These are phyloP conservation scores for Bombus huntii DNA, from an alignment of 1,140 invertebrate species.

Conservation along the genomic window DNA sequence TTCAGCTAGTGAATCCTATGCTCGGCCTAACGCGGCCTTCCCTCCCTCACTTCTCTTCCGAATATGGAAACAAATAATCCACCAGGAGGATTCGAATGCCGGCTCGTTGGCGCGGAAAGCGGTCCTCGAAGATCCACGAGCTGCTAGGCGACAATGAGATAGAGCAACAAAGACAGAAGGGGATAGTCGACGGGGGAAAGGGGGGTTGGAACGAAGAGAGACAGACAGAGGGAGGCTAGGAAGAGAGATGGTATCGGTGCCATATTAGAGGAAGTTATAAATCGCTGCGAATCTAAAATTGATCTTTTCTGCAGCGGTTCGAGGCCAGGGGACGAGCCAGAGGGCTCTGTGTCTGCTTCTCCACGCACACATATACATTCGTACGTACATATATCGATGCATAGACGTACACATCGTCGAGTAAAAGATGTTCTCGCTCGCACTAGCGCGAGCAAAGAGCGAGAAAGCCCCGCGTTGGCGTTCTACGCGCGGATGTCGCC, in stretches of 20 bases:
- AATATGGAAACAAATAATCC: conserved; percentile 56
- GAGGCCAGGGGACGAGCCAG: conserved; percentile 32
- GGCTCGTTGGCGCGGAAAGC: conserved; percentile 59
- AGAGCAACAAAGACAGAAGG: background rate
- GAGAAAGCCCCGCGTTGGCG: conserved; percentile 27
- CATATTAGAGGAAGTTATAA: conserved; percentile 84
- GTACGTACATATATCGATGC: no score
- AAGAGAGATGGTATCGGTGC: conserved; percentile 76
- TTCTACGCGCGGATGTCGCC: conserved; percentile 50
- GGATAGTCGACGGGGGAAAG: background rate
- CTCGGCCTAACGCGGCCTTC: conserved; percentile 28
- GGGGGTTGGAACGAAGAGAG: background rate
- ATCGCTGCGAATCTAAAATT: conserved; percentile 83
- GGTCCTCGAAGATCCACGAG: conserved; percentile 56
- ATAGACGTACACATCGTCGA: background rate
- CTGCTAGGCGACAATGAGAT: background rate
- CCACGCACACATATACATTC: background rate
- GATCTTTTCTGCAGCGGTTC: conserved; percentile 80
- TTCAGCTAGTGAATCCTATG: conserved; percentile 39
- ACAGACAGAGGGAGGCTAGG: conserved; percentile 50
- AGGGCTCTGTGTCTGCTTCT: conserved; percentile 40
- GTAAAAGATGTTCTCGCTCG: conserved; percentile 35
- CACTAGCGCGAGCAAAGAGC: conserved; percentile 25
- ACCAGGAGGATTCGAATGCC: conserved; percentile 40
- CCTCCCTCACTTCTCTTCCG: background rate